These are phyloP conservation scores for Pomatorhinus ruficollis DNA, from an alignment of 2,113 vertebrate genomes.

Conservation along the genomic window DNA sequence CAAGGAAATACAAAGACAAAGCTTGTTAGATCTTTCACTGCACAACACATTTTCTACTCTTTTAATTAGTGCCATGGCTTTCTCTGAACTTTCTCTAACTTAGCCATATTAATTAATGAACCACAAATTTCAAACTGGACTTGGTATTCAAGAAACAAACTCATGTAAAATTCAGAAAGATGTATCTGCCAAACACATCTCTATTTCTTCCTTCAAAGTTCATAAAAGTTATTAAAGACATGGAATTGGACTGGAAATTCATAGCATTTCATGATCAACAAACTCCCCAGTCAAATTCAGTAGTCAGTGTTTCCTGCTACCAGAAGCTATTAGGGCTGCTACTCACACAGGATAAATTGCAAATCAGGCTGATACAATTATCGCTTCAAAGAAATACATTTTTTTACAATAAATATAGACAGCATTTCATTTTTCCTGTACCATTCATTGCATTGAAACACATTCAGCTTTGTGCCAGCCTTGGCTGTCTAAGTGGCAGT, in stretches of 20 bases:
- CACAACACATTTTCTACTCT: background rate
- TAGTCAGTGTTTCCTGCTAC: background rate
- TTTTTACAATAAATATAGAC: background rate
- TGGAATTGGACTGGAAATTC: background rate
- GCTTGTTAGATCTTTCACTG: slow-evolving; percentile 14
- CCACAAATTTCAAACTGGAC: background rate
- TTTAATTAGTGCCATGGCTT: slow-evolving; percentile 9
- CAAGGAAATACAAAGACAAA: background rate
- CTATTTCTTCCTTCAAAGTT: background rate
- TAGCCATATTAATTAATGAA: slow-evolving; percentile 1
- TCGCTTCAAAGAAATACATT: background rate
- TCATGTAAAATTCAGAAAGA: background rate
- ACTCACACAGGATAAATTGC: background rate
- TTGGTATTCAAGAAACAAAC: background rate
- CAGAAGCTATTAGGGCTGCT: background rate
- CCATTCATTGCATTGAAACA: background rate
- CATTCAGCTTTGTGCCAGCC: background rate
- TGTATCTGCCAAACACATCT: background rate
- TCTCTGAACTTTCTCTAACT: slow-evolving; percentile 1
- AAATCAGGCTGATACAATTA: background rate
- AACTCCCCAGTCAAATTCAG: background rate
- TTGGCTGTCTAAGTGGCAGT: background rate
- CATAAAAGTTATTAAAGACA: background rate
- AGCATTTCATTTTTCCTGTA: background rate
- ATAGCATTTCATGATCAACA: background rate